These are phyloP conservation scores for Drosophila paracracens DNA, from an alignment of 2,888 invertebrate genomes.

Conservation along the genomic window DNA sequence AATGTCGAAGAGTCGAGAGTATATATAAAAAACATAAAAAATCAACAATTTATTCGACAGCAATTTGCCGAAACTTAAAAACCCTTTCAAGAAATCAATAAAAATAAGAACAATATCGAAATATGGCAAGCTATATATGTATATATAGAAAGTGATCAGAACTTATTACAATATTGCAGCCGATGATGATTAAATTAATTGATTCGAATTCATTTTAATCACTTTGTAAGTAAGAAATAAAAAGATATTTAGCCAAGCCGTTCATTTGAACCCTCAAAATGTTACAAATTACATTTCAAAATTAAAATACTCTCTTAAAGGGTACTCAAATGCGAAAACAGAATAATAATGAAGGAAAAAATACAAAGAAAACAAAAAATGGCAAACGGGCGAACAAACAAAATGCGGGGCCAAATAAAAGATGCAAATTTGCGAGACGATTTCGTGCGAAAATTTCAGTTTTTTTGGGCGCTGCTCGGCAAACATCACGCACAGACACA, in stretches of 20 bases:
- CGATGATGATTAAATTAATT: not conserved
- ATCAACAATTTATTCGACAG: not conserved
- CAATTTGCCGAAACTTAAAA: not conserved
- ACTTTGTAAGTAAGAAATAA: too few species aligned
- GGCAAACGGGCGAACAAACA: slow-evolving; percentile 59
- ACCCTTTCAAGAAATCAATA: not conserved
- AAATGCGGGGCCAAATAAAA: slow-evolving; percentile 60
- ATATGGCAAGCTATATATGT: not conserved
- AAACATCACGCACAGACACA: slow-evolving; percentile 39
- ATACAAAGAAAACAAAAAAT: slow-evolving; percentile 20
- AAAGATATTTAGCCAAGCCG: too few species aligned
- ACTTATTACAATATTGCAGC: not conserved
- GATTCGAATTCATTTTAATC: not conserved
- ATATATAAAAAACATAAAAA: not conserved
- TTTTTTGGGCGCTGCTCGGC: slow-evolving; percentile 55
- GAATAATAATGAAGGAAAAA: not conserved
- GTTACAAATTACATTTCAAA: not conserved
- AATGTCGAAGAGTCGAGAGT: slow-evolving; percentile 15
- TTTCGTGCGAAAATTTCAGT: slow-evolving; percentile 57
- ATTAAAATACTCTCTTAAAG: not conserved
- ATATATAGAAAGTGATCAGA: not conserved
- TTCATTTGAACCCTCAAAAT: not conserved
- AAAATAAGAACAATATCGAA: not conserved
- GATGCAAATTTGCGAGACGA: slow-evolving; percentile 66
- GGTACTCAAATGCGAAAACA: not conserved